Conservation (phyloP, 2,888 invertebrate species). For the Apocheima hispidaria region DNA sequence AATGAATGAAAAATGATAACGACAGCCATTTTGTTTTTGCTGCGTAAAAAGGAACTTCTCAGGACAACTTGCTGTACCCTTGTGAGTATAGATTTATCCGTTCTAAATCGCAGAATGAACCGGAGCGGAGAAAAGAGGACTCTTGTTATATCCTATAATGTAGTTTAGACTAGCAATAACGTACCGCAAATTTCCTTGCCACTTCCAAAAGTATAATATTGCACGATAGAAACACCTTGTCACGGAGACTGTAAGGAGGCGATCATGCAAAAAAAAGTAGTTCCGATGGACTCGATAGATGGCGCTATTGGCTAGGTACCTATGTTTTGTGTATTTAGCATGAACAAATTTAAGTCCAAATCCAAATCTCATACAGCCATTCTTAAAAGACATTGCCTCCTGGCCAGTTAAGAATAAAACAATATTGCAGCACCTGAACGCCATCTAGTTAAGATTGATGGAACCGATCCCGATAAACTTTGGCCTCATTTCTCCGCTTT, state of each 20-base stretch:
- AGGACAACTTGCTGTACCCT: slow-evolving; percentile 87
- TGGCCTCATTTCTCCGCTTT: slow-evolving; percentile 11
- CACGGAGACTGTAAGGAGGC: too few species aligned
- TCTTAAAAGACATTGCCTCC: too few species aligned
- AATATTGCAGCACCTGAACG: background rate
- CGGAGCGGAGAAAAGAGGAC: slow-evolving; percentile 25
- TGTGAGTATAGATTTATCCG: slow-evolving; percentile 82
- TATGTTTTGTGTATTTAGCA: too few species aligned
- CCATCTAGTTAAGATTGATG: too few species aligned
- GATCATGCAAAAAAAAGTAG: too few species aligned
- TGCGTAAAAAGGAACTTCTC: slow-evolving; percentile 86
- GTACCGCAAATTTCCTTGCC: background rate
- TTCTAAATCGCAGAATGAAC: slow-evolving; percentile 24
- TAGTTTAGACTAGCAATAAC: background rate
- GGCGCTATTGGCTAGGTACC: too few species aligned
- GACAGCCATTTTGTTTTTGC: slow-evolving; percentile 60
- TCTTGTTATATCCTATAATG: slow-evolving; percentile 32
- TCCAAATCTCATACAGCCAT: too few species aligned
- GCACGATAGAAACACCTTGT: too few species aligned
- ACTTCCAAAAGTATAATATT: background rate
- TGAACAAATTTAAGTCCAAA: too few species aligned
- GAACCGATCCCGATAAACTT: too few species aligned
- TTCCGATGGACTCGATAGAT: too few species aligned
- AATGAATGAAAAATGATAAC: slow-evolving; percentile 49
- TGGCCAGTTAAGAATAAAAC: background rate